Conservation (phyloP, 2,113 vertebrate species). For the Aspiorhynchus laticeps region DNA sequence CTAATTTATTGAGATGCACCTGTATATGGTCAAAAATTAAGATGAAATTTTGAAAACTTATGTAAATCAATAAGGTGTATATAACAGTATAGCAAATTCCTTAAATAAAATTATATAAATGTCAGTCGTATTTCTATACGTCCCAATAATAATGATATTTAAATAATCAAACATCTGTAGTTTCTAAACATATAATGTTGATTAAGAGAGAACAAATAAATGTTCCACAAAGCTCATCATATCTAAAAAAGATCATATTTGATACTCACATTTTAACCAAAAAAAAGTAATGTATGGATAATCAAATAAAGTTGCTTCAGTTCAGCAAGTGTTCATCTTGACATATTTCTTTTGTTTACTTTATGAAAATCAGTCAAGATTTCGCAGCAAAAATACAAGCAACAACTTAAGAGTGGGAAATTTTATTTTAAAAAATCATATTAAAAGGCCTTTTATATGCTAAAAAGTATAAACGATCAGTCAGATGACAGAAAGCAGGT, state of each 20-base stretch:
- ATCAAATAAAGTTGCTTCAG: not conserved
- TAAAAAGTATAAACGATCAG: not conserved
- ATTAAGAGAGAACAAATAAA: not conserved
- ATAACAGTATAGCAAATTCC: not conserved
- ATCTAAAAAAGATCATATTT: no score
- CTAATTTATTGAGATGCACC: no score
- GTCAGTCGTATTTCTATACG: no score
- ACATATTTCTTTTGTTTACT: not conserved
- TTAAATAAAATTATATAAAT: not conserved
- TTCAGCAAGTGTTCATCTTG: not conserved
- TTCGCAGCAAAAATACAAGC: not conserved
- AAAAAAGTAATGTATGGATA: not conserved
- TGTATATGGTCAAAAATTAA: not conserved
- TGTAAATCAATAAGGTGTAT: not conserved
- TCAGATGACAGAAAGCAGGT: not conserved
- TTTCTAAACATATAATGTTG: not conserved
- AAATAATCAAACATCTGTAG: not conserved
- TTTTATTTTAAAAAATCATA: not conserved
- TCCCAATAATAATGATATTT: not conserved
- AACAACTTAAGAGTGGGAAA: not conserved
- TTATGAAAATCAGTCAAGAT: not conserved
- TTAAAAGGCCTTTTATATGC: not conserved
- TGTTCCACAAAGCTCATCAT: not conserved
- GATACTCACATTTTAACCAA: not conserved
- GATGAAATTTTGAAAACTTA: not conserved